phyloP scores from a whole-genome alignment of 1,140 invertebrate genomes.

The Oscheius sp. region DNA sequence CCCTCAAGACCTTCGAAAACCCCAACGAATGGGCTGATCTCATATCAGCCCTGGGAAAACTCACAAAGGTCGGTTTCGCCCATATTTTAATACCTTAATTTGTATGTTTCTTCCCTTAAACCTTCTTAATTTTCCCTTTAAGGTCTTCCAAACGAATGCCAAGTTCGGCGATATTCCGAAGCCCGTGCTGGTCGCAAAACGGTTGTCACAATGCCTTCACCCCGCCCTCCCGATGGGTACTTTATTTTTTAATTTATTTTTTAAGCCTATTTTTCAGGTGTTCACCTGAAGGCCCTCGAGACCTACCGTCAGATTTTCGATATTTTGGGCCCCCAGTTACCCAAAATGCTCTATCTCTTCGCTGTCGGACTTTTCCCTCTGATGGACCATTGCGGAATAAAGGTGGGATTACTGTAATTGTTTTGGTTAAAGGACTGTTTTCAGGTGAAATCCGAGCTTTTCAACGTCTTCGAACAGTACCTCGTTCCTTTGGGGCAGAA shows the following conservation, averaged over 20 bases:
- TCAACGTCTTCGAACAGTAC: constrained; percentile 86
- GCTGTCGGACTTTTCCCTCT: constrained; percentile 78
- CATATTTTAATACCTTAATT: background rate
- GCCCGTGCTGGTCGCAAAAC: constrained; percentile 83
- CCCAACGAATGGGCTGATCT: constrained; percentile 93
- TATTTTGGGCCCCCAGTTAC: constrained; percentile 80
- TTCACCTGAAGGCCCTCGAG: constrained; percentile 87
- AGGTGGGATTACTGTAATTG: constrained; percentile 53
- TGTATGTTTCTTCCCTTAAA: background rate
- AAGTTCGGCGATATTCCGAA: constrained; percentile 86
- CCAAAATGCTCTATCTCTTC: constrained; percentile 67
- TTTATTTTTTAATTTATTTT: constrained; percentile 15
- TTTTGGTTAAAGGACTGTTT: background rate
- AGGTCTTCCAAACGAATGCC: constrained; percentile 73
- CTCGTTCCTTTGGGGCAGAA: constrained; percentile 80
- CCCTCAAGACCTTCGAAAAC: constrained; percentile 83
- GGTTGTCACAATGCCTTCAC: constrained; percentile 90
- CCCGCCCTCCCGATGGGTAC: constrained; percentile 77
- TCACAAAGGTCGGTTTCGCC: constrained; percentile 75
- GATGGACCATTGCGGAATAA: constrained; percentile 83
- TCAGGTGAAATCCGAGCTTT: constrained; percentile 74
- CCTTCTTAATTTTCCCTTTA: constrained; percentile 43
- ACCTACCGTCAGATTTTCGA: constrained; percentile 90
- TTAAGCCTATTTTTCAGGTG: constrained; percentile 64
- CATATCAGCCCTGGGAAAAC: constrained; percentile 83